These are phyloP conservation scores for Sparidentex hasta DNA, from an alignment of 2,797 vertebrate genomes.

Conservation along the genomic window DNA sequence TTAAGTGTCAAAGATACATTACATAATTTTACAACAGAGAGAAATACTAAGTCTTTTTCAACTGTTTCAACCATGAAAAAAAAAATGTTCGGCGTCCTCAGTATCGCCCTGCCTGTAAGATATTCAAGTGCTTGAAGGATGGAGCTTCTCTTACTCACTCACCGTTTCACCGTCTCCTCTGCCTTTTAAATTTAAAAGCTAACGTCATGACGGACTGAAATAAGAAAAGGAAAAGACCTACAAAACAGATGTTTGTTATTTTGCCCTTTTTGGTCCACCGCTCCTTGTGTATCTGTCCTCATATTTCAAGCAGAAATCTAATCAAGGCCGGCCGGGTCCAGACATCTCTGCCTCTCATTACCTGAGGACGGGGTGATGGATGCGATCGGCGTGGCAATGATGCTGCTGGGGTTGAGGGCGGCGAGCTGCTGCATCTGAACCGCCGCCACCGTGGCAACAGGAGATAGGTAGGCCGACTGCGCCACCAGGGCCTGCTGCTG, in stretches of 20 bases:
- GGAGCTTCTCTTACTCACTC: background rate
- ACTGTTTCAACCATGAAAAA: background rate
- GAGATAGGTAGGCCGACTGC: slow-evolving; percentile 96
- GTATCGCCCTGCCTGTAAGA: background rate
- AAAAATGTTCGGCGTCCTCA: background rate
- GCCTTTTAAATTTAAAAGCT: slow-evolving; percentile 22
- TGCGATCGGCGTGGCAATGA: slow-evolving; percentile 93
- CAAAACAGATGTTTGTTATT: slow-evolving; percentile 60
- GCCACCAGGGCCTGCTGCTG: slow-evolving; percentile 97
- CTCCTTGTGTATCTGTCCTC: slow-evolving; percentile 63
- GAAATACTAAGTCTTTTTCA: background rate
- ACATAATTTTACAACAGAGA: background rate
- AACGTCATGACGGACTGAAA: slow-evolving; percentile 23
- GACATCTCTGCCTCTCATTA: slow-evolving; percentile 75
- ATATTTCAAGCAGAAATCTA: slow-evolving; percentile 79
- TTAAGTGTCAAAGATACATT: background rate
- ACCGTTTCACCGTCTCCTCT: background rate
- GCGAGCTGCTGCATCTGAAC: slow-evolving; percentile 97
- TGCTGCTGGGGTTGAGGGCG: slow-evolving; percentile 93
- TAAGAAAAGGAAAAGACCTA: background rate
- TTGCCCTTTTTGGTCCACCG: slow-evolving; percentile 56
- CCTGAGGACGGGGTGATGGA: slow-evolving; percentile 88
- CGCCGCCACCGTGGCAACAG: slow-evolving; percentile 94
- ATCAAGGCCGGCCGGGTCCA: slow-evolving; percentile 64
- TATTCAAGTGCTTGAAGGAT: background rate